Percentiles rank a stretch among this genome's conserved stretches.
Evolutionary conservation across 2,797 vertebrate species (phyloP).

Genomic region (Perodicticus potto): DNA sequence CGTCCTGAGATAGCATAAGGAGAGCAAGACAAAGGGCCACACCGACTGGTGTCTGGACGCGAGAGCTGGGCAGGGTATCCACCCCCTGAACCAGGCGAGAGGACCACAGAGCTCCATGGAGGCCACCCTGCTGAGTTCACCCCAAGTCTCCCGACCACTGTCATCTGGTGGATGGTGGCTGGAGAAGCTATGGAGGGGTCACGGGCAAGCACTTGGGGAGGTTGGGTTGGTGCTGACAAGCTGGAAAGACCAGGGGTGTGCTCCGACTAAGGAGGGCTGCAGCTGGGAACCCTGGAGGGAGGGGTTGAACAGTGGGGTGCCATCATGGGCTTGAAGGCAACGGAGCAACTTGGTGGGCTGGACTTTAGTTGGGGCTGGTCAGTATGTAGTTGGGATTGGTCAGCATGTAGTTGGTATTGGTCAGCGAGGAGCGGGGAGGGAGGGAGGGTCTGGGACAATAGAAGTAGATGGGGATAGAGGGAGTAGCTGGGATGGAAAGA

Average conservation of each 20-base stretch:
- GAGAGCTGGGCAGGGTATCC: too few species aligned
- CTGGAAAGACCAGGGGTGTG: slow-evolving; percentile 93
- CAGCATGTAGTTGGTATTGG: slow-evolving; percentile 90
- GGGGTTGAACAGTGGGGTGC: slow-evolving; percentile 93
- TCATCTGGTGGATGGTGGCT: slow-evolving; percentile 93
- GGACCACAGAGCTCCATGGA: neutral
- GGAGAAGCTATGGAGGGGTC: slow-evolving; percentile 91
- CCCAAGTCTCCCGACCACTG: slow-evolving; percentile 92
- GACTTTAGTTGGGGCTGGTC: slow-evolving; percentile 91
- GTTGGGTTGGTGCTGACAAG: slow-evolving; percentile 92
- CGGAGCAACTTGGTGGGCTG: slow-evolving; percentile 91
- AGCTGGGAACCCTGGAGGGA: slow-evolving; percentile 87
- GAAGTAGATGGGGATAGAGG: too few species aligned
- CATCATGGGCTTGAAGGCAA: slow-evolving; percentile 93
- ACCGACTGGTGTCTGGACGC: neutral
- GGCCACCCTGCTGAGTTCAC: rapidly evolving
- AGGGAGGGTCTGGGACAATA: neutral
- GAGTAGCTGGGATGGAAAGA: slow-evolving; percentile 58
- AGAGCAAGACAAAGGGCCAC: neutral
- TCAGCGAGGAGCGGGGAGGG: slow-evolving; percentile 78
- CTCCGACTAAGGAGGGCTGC: slow-evolving; percentile 92
- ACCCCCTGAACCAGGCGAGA: rapidly evolving
- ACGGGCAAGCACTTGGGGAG: slow-evolving; percentile 92
- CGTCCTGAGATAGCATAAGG: neutral
- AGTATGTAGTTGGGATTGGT: slow-evolving; percentile 91